Evolutionary conservation across 2,888 invertebrate species (phyloP), one percentile per base, ranked within the genome.

Genomic region (Megalurothrips usitatus): DNA sequence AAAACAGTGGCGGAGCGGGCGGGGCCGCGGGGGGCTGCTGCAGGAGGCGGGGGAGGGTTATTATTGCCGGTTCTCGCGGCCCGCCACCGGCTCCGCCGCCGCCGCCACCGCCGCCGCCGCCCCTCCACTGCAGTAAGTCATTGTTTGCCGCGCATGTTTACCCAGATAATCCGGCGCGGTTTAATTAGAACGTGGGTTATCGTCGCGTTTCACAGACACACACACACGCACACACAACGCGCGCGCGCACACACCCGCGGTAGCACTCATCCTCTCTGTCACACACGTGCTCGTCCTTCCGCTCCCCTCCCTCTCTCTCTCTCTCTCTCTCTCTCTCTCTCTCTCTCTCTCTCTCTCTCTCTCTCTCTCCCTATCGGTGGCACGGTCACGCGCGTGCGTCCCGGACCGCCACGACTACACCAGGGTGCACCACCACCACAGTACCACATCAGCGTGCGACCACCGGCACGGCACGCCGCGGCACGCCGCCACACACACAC

Each of bases 151-250:
- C 68, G 68, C 68, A 12, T 75, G 68, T 75, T 75, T 75, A 75
- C 68, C 26, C 9, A 26, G 68, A 75, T 75, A 75, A 75, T 23
- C 68, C 12, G 23, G 2, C 58, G 58, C 68, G 68, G 26, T 68
- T 68, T 68, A 68, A 68, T 68, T 26, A 75, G 68, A 75, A 75
- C 68, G 68, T 75, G 68, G 68, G 68, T 75, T 75, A 75, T 75
- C 68, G 26, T 26, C 68, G 68, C 23, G 68, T 26, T 23, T 12
- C 58, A 19, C 58, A 58, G 14, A 58, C 58, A 58, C 58, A 19
- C 58, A 14, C 14, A 58, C 14, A 19, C 58, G 14, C 58, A 19
- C 52, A 3, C 52, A 52, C 52, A 17, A 63, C 63, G 8, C 52
- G 52, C 52, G 1, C 52, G 12, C 52, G 2, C 52, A 14, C 52